Percentiles rank a stretch among this genome's conserved stretches.
phyloP scores from a whole-genome alignment of 2,797 vertebrate species.

The Platalea minor region DNA sequence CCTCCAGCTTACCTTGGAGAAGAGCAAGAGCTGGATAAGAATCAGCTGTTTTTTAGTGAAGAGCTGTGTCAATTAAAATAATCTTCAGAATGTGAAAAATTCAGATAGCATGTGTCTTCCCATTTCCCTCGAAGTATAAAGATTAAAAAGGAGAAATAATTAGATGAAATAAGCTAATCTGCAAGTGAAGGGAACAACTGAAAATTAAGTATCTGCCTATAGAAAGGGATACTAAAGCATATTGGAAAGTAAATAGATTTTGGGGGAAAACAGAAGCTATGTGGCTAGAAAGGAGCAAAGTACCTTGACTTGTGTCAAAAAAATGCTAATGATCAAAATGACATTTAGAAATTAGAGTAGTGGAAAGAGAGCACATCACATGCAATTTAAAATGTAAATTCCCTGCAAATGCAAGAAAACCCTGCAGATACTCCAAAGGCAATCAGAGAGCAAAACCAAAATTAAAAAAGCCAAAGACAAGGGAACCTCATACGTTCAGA shows the following conservation, averaged over 20 bases:
- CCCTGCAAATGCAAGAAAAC: constrained; percentile 10
- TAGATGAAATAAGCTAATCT: not conserved
- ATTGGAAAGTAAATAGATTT: not conserved
- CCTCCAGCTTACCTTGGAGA: not conserved
- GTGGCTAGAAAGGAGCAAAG: not conserved
- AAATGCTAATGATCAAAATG: not conserved
- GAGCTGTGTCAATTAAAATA: constrained; percentile 1
- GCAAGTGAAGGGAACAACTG: not conserved
- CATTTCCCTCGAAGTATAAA: not conserved
- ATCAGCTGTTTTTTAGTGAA: not conserved
- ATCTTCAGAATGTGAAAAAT: not conserved
- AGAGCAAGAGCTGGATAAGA: not conserved
- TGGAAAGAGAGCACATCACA: not conserved
- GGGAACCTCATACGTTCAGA: not conserved
- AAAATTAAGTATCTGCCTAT: not conserved
- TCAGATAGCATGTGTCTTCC: not conserved
- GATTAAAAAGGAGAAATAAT: constrained; percentile 4
- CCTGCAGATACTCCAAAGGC: constrained; percentile 8
- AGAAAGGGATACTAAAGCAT: not conserved
- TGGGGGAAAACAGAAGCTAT: not conserved
- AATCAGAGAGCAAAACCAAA: not conserved
- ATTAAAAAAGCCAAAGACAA: not conserved
- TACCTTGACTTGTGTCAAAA: not conserved
- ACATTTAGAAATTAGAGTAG: constrained; percentile 20
- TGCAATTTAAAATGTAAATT: constrained; percentile 48